phyloP scores from a whole-genome alignment of 2,797 vertebrate species.

The Threskiornis aethiopicus region DNA sequence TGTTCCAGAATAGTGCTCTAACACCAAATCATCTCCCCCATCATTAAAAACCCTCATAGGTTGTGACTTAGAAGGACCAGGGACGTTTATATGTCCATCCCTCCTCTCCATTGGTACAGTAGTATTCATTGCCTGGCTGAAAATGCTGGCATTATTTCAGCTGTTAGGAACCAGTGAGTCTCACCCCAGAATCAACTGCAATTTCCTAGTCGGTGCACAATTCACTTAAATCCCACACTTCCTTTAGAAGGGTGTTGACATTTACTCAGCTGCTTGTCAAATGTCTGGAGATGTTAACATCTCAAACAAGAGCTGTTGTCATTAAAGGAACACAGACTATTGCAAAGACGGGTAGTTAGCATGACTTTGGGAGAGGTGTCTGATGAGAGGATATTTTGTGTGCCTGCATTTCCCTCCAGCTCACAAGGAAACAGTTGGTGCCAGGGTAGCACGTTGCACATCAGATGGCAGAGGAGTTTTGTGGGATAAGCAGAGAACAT shows the following conservation, averaged over 20 bases:
- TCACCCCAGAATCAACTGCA: background rate
- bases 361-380: background rate
- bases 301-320: conserved; percentile 39
- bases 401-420: background rate
- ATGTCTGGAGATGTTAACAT: conserved; percentile 42
- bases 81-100: background rate
- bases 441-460: background rate
- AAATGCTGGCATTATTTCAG: background rate
- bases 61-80: background rate
- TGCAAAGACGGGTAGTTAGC: conserved; percentile 11
- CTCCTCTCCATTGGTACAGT: background rate
- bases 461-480: conserved; percentile 14
- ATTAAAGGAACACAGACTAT: background rate
- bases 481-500: conserved; percentile 6
- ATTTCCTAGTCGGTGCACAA: background rate
- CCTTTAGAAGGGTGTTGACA: conserved; percentile 45
- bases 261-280: conserved; percentile 53
- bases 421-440: background rate
- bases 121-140: background rate
- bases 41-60: background rate
- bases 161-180: background rate
- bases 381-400: background rate
- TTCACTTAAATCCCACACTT: conserved; percentile 34
- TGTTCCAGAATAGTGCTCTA: background rate
- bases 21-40: background rate